Evolutionary conservation across 2,888 invertebrate genomes (phyloP).

Genomic region (Nezara viridula): DNA sequence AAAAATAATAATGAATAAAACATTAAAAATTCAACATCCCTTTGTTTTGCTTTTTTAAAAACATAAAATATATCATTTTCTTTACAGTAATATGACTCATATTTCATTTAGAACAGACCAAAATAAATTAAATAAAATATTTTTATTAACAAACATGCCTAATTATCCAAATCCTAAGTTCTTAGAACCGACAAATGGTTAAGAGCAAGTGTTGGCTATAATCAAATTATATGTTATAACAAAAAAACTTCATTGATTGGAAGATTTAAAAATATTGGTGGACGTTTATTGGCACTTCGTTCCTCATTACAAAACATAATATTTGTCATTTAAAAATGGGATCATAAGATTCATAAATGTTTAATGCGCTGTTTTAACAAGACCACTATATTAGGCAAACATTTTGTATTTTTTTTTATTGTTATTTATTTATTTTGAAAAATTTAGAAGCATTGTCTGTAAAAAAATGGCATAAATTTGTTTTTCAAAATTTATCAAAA

Average conservation of each 20-base stretch:
- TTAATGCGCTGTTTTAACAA: conserved; percentile 46
- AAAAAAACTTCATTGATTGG: conserved; percentile 22
- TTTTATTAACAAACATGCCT: not conserved
- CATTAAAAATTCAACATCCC: not conserved
- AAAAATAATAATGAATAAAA: not conserved
- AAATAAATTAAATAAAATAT: not conserved
- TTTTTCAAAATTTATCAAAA: conserved; percentile 45
- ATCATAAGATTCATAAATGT: conserved; percentile 27
- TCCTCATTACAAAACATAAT: conserved; percentile 50
- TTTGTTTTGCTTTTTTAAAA: not conserved
- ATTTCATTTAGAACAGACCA: not conserved
- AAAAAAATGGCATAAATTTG: not conserved
- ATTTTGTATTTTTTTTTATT: not conserved
- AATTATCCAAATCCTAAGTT: conserved; percentile 8
- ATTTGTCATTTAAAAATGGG: conserved; percentile 50
- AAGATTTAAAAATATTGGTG: conserved; percentile 55
- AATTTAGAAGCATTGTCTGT: not conserved
- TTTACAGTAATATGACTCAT: not conserved
- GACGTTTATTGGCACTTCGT: conserved; percentile 60
- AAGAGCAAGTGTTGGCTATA: conserved; percentile 58
- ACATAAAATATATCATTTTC: not conserved
- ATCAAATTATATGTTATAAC: conserved; percentile 13
- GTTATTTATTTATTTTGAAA: not conserved
- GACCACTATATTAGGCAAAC: conserved; percentile 22
- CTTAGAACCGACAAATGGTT: conserved; percentile 22